Percentiles rank a stretch among this genome's conserved stretches.
phyloP scores from a whole-genome alignment of 2,113 vertebrate genomes.

The Phylloscopus trochiloides region DNA sequence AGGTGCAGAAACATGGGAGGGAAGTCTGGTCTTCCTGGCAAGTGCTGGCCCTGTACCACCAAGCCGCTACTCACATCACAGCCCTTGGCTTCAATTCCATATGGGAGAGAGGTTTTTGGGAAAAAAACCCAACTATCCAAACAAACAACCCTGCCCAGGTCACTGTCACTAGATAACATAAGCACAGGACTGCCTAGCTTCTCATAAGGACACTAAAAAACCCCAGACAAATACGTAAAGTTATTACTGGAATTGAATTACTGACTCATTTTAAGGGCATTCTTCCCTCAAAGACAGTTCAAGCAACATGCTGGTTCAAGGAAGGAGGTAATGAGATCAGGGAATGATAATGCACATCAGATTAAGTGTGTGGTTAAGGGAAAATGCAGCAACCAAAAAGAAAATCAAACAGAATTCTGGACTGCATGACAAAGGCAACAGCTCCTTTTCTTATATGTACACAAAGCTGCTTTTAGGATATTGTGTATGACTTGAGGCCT shows the following conservation, averaged over 20 bases:
- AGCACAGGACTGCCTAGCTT: background rate
- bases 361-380: background rate
- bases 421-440: background rate
- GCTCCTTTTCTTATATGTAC: background rate
- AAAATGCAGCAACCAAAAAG: background rate
- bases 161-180: background rate
- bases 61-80: background rate
- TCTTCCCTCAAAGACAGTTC: background rate
- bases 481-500: background rate
- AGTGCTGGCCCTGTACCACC: fast-evolving
- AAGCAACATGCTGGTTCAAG: background rate
- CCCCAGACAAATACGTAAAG: background rate
- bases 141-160: fast-evolving
- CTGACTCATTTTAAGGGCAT: background rate
- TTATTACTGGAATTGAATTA: background rate
- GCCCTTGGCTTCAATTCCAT: background rate
- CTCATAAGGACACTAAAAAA: background rate
- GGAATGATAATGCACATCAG: slow-evolving; percentile 30
- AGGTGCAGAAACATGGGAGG: background rate
- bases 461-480: background rate
- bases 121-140: background rate
- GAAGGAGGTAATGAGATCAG: slow-evolving; percentile 29
- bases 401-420: slow-evolving; percentile 10
- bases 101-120: background rate
- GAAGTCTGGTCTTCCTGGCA: background rate